Conservation (phyloP, 2,113 vertebrate genomes). For the Pithys albifrons region DNA sequence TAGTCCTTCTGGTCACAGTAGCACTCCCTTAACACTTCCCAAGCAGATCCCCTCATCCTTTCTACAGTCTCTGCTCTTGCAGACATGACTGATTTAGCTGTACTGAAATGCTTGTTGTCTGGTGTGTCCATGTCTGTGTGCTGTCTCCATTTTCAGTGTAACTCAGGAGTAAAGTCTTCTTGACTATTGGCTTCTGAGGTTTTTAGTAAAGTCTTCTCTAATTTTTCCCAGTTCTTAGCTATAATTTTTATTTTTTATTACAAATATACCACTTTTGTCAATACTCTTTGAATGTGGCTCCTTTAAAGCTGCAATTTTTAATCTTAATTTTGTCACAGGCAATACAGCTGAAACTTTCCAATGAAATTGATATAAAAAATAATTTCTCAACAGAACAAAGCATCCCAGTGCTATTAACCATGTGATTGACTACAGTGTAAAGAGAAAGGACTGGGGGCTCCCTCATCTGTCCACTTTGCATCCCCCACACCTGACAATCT, state of each 20-base stretch:
- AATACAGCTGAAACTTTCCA: not conserved
- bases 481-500: not conserved
- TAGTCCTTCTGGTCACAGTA: not conserved
- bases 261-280: not conserved
- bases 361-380: not conserved
- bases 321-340: not conserved
- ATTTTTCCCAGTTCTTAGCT: not conserved
- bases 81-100: not conserved
- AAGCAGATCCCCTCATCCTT: not conserved
- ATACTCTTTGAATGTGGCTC: not conserved
- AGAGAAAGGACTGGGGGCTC: not conserved
- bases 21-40: accelerated
- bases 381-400: not conserved
- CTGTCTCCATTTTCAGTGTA: not conserved
- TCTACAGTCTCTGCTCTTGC: not conserved
- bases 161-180: not conserved
- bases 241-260: not conserved
- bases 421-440: not conserved
- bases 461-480: not conserved
- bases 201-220: not conserved
- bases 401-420: not conserved
- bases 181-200: not conserved
- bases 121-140: not conserved
- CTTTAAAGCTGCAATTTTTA: not conserved
- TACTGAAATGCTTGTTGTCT: not conserved